Evolutionary conservation across 2,888 invertebrate species (phyloP).

Genomic region (Trachelus troglodyta): DNA sequence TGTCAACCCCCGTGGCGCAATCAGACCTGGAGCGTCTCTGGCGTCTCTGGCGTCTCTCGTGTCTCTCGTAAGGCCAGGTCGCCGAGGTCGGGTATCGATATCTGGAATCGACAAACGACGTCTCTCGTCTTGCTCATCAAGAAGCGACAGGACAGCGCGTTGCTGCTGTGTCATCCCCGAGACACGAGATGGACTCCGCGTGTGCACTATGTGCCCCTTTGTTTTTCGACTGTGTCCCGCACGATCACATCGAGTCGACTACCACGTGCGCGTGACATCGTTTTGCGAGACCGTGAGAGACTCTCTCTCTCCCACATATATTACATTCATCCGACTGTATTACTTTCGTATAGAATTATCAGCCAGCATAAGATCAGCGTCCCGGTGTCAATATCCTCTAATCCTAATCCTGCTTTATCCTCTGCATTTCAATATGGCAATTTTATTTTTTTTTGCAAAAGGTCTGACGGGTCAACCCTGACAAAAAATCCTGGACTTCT

Average conservation of each 20-base stretch:
- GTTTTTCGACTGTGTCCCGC: constrained; percentile 8
- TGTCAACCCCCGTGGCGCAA: constrained; percentile 44
- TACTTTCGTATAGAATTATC: neutral
- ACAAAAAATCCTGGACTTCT: neutral
- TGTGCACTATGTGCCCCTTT: constrained; percentile 12
- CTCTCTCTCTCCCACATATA: neutral
- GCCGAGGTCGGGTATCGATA: constrained; percentile 59
- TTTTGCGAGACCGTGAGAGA: neutral
- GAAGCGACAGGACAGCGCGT: constrained; percentile 47
- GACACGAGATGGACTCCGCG: constrained; percentile 27
- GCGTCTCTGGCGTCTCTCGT: constrained; percentile 27
- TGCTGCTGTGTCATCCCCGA: constrained; percentile 55
- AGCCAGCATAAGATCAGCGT: neutral
- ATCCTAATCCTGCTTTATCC: neutral
- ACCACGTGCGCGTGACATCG: neutral
- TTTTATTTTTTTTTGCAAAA: neutral
- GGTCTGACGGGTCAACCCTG: neutral
- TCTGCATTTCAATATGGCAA: neutral
- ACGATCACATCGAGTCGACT: neutral
- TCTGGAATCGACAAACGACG: constrained; percentile 60
- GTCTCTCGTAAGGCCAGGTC: constrained; percentile 39
- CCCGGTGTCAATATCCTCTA: neutral
- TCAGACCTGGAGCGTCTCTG: constrained; percentile 43
- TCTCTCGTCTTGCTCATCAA: constrained; percentile 60
- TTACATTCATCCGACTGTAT: neutral